A percentile compares a stretch with the other conserved stretches of the same genome.
Conservation (phyloP, 2,888 invertebrate species). For the Nephrocerus scutellatus region DNA sequence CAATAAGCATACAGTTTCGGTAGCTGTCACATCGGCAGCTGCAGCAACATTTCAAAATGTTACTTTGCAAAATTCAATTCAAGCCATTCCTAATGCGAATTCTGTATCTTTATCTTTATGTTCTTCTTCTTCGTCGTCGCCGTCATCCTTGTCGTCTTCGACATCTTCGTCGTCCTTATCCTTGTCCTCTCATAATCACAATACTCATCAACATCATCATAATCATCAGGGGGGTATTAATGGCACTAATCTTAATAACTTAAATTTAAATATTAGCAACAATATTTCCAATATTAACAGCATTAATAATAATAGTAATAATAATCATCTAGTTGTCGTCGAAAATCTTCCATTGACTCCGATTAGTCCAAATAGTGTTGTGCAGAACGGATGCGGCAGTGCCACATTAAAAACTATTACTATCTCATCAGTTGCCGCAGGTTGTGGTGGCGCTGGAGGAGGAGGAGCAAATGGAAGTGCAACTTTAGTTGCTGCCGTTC, state of each 20-base stretch:
- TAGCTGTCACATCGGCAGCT: conserved; percentile 35
- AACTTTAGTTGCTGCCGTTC: conserved; percentile 13
- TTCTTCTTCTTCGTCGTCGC: too few species aligned
- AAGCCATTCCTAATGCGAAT: too few species aligned
- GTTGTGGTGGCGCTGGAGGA: conserved; percentile 16
- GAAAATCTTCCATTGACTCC: conserved; percentile 44
- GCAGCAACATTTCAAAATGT: conserved; percentile 28
- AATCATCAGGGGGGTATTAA: conserved; percentile 23
- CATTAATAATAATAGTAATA: conserved; percentile 20
- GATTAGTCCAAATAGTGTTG: conserved; percentile 43
- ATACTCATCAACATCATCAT: conserved; percentile 19
- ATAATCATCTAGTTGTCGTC: too few species aligned
- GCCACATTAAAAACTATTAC: conserved; percentile 30
- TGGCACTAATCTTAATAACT: conserved; percentile 24
- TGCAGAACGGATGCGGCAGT: conserved; percentile 34
- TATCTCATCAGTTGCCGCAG: conserved; percentile 24
- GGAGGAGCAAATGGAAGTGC: conserved; percentile 16
- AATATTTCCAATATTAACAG: too few species aligned
- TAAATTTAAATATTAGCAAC: conserved; percentile 22
- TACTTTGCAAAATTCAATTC: too few species aligned
- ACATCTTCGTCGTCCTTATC: conserved; percentile 23
- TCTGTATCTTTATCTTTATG: conserved; percentile 20
- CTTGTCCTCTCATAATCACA: too few species aligned
- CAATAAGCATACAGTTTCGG: conserved; percentile 43
- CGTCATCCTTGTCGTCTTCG: conserved; percentile 24